Evolutionary conservation across 2,113 vertebrate genomes (phyloP).

Genomic region (Brachyhypopomus gauderio): DNA sequence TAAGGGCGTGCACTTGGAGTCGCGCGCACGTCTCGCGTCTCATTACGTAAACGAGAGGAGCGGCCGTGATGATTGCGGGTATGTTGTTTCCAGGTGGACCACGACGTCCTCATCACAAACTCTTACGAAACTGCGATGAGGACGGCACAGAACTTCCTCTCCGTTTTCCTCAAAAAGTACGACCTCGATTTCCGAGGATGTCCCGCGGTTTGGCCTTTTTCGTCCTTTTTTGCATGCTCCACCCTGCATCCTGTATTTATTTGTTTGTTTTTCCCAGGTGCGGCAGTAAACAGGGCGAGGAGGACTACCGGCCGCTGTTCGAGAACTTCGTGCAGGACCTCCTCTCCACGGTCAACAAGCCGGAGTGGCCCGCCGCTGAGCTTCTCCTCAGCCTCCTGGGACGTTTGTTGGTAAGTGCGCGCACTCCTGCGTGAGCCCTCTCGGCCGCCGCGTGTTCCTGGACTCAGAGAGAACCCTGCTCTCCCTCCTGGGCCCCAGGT

Average conservation of each 20-base stretch:
- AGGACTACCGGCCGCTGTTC: constrained; percentile 97
- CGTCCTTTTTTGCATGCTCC: background rate
- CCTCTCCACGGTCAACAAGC: constrained; percentile 98
- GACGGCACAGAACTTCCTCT: constrained; percentile 98
- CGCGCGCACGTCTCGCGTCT: too few relatives aligned
- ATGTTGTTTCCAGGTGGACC: constrained; percentile 83
- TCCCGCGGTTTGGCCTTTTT: background rate
- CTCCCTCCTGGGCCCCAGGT: constrained; percentile 76
- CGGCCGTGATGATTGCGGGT: background rate
- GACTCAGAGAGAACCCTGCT: background rate
- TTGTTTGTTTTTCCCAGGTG: constrained; percentile 79
- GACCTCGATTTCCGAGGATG: constrained; percentile 10
- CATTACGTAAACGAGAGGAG: too few relatives aligned
- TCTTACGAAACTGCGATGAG: constrained; percentile 98
- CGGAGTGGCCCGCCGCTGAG: constrained; percentile 98
- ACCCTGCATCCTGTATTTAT: background rate
- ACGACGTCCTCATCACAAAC: constrained; percentile 96
- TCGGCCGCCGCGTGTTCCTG: too few relatives aligned
- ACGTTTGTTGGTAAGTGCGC: constrained; percentile 86
- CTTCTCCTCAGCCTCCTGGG: constrained; percentile 95
- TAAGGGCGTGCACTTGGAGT: constrained; percentile 58
- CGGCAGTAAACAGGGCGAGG: constrained; percentile 98
- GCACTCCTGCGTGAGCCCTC: too few relatives aligned
- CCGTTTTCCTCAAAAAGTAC: constrained; percentile 99
- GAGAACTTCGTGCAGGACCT: constrained; percentile 99